A percentile compares a stretch with the other conserved stretches of the same genome.
Conservation (phyloP, 2,113 vertebrate genomes). For the Himantopus leucocephalus region DNA sequence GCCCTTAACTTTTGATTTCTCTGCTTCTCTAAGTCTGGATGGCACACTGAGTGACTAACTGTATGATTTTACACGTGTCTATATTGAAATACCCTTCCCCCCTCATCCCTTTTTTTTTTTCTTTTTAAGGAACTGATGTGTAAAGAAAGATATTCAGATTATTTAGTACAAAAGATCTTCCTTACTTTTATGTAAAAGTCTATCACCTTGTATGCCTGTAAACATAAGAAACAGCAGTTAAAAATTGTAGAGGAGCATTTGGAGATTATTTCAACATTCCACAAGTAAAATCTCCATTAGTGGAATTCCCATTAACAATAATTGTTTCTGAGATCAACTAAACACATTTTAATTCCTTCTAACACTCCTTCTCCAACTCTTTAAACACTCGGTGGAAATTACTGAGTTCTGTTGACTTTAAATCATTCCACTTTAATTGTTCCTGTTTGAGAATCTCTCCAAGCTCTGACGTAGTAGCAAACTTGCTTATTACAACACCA, state of each 20-base stretch:
- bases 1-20: background rate
- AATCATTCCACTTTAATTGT: background rate
- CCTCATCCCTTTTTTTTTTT: rapidly evolving
- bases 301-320: background rate
- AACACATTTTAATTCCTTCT: background rate
- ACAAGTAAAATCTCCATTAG: background rate
- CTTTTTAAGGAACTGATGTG: background rate
- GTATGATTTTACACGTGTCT: background rate
- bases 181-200: background rate
- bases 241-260: background rate
- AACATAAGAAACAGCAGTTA: background rate
- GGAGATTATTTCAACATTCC: background rate
- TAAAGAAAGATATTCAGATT: background rate
- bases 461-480: background rate
- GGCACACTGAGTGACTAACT: background rate
- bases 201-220: background rate
- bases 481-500: background rate
- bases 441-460: background rate
- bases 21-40: background rate
- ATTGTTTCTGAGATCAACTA: background rate
- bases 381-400: background rate
- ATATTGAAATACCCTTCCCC: rapidly evolving
- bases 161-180: background rate
- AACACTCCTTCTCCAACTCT: background rate
- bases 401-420: background rate